Evolutionary conservation across 2,797 vertebrate genomes (phyloP), one percentile per base, ranked within the genome.

Genomic region (Eleutherodactylus coqui): DNA sequence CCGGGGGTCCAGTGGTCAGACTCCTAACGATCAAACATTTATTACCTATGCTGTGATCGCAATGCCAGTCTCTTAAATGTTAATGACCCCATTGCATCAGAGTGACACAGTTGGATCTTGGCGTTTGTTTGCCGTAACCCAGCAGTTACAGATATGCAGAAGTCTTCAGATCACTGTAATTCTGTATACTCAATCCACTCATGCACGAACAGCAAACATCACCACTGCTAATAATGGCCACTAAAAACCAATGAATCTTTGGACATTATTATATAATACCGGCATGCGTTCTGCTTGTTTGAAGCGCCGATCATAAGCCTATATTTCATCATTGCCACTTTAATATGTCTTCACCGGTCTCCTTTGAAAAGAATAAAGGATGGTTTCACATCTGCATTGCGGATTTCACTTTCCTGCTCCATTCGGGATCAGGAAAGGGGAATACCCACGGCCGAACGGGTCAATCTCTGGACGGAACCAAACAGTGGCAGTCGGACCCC

Each of bases 91-190:
- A 49, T 85, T 81, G 49, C 76, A 87, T 76, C 86, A 80, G 9
- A 34, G 58, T 55, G 69, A 79, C 77, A 76, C 38, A 76, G 41
- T 62, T 55, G 47, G 79, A 53, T 84, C 29, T 51, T 70, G 34
- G 36, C n/a, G 77, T 81, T 58, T 85, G 78, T 87, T 87, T 87
- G 82, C 86, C 53, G 86, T 87, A 80, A 67, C 86, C 86, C 82
- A 81, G 86, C 82, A 87, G 41, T 69, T n/a, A 75, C 17, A 86
- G 67, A 82, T 82, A 82, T 86, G 81, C 53, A 73, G 32, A 64
- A 36, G 45, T 79, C 72, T 69, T 85, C 73, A 69, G 69, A 67
- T 76, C 38, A 75, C n/a, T 72, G 58, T 36, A 77, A 51, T 58
- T 21, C 49, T 75, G 38, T 77, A 73, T 67, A 47, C 62, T 43